Conservation (phyloP, 2,888 invertebrate genomes). For the Iselma pallidipennis region DNA sequence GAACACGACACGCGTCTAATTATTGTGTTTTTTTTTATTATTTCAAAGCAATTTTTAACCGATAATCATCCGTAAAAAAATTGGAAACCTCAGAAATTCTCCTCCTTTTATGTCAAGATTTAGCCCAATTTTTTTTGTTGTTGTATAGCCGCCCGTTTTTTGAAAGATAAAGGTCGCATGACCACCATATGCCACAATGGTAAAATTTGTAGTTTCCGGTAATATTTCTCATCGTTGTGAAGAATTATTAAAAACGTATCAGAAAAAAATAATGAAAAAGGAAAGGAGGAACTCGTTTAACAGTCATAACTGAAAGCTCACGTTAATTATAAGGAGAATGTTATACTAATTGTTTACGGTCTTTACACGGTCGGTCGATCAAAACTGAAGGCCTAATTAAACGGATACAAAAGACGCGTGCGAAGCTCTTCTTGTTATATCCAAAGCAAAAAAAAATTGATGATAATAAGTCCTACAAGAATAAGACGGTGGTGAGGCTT, state of each 20-base stretch:
- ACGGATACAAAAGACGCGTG: slow-evolving; percentile 29
- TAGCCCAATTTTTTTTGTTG: background rate
- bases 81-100: too few relatives aligned
- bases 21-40: background rate
- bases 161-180: background rate
- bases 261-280: background rate
- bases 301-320: background rate
- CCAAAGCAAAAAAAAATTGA: background rate
- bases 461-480: background rate
- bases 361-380: slow-evolving; percentile 6
- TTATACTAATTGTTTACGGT: background rate
- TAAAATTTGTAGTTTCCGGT: background rate
- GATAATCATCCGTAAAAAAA: background rate
- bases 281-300: background rate
- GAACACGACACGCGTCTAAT: background rate
- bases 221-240: background rate
- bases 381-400: slow-evolving; percentile 11
- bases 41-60: background rate
- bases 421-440: background rate
- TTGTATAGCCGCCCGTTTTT: too few relatives aligned
- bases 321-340: slow-evolving; percentile 2
- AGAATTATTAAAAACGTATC: background rate
- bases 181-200: background rate
- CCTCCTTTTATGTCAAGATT: too few relatives aligned
- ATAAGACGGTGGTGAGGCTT: background rate